Conservation (phyloP, 2,113 vertebrate species). For the Rhinolophus sinicus region DNA sequence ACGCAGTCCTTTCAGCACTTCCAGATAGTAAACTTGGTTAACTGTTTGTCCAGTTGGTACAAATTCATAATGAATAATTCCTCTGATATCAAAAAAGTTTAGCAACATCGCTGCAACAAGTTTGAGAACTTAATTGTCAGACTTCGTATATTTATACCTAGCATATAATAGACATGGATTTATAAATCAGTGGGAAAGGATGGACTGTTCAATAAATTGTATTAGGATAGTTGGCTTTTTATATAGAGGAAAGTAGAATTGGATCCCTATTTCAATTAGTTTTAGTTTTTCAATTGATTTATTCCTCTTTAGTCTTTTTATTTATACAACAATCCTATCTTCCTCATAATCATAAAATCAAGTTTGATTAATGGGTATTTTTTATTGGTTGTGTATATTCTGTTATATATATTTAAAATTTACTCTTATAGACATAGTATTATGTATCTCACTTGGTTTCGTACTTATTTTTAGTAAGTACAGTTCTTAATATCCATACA, state of each 20-base stretch:
- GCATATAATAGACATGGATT: background rate
- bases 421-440: background rate
- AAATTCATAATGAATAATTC: no score
- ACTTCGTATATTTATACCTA: background rate
- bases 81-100: no score
- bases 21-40: no score
- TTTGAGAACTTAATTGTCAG: no score
- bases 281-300: background rate
- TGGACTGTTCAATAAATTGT: background rate
- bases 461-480: background rate
- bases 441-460: background rate
- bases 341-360: background rate
- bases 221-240: background rate
- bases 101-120: background rate
- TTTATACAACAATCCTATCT: background rate
- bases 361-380: background rate
- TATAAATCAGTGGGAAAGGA: background rate
- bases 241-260: background rate
- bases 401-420: conserved; percentile 2
- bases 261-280: background rate
- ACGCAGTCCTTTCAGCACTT: no score
- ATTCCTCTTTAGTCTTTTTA: background rate
- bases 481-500: background rate
- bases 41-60: no score
- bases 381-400: background rate